Base-by-base conservation (phyloP, 2,888 invertebrate genomes). In the Thelaira solivaga region DNA sequence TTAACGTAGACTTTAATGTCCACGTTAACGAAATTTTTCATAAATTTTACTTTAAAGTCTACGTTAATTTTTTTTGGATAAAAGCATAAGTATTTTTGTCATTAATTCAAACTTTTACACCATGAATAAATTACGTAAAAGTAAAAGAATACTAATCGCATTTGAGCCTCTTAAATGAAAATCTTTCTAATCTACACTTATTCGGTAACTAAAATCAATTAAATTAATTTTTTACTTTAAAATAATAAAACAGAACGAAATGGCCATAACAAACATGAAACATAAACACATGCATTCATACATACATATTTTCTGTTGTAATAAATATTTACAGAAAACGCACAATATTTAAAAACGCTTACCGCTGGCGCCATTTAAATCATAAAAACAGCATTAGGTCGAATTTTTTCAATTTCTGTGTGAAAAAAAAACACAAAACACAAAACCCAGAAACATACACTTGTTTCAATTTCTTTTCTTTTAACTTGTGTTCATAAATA, bases 301-400 rank as follows among this genome's bases (percentile, higher is more conserved):
- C 4, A 43, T n/a, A 59, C n/a, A 20, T n/a, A 29, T 29, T 41
- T 59, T 6, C 8, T 53, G 4, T 29, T 3, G 10, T 24, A 39
- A 20, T 34, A 41, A 41, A 13, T 8, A 29, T 10, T 7, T 31
- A 31, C 18, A 64, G 34, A 64, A 64, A 55, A n/a, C 24, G 45
- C 13, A 11, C 8, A 69, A 65, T 49, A 65, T 69, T 65, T 55
- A 74, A 64, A 53, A 69, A 67, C n/a, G 2, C 45, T 55, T 41
- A 59, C 59, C 74, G 59, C 65, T 78, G 78, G 78, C 78, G 78
- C 78, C 78, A 71, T 53, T 61, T 53, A 47, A 61, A 47, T 65
- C 74, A 71, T 78, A 78, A 78, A 78, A 65, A 49, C 78, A 71
- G 65, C 69, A 59, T 74, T 74, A 59, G 69, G 74, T 69, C 78